These are phyloP conservation scores for Drosophila pegasa DNA, from an alignment of 2,888 invertebrate species.

Conservation along the genomic window DNA sequence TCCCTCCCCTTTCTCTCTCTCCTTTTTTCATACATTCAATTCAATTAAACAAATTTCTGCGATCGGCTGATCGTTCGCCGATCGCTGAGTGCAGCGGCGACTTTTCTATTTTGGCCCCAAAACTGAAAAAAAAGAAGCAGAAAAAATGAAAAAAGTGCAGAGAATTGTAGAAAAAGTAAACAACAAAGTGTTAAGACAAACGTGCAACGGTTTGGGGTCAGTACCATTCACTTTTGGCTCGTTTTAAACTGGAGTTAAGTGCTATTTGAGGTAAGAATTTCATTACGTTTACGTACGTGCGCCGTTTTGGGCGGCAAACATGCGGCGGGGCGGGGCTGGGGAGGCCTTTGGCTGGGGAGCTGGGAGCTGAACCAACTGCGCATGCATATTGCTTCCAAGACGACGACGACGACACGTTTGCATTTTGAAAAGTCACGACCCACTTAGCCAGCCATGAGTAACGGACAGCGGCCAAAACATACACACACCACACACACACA, in stretches of 20 bases:
- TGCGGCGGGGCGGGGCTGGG: slow-evolving; percentile 1
- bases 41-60: slow-evolving; percentile 74
- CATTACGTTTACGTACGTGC: slow-evolving; percentile 78
- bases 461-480: slow-evolving; percentile 67
- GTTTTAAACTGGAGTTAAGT: slow-evolving; percentile 80
- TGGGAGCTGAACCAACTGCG: slow-evolving; percentile 59
- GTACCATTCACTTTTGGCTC: slow-evolving; percentile 80
- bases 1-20: not conserved
- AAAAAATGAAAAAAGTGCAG: slow-evolving; percentile 45
- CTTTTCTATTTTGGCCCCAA: slow-evolving; percentile 77
- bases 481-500: slow-evolving; percentile 32
- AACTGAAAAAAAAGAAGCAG: slow-evolving; percentile 34
- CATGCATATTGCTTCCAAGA: slow-evolving; percentile 64
- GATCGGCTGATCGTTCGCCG: slow-evolving; percentile 60
- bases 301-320: slow-evolving; percentile 53
- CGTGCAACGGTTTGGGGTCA: slow-evolving; percentile 78
- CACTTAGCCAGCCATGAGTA: slow-evolving; percentile 80
- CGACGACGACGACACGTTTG: slow-evolving; percentile 73
- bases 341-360: slow-evolving; percentile 13
- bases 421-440: slow-evolving; percentile 80
- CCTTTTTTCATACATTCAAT: slow-evolving; percentile 70
- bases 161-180: slow-evolving; percentile 75
- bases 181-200: slow-evolving; percentile 78
- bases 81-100: slow-evolving; percentile 58
- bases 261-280: slow-evolving; percentile 80